phyloP scores from a whole-genome alignment of 2,888 invertebrate genomes.

The Dynastes hyllus region DNA sequence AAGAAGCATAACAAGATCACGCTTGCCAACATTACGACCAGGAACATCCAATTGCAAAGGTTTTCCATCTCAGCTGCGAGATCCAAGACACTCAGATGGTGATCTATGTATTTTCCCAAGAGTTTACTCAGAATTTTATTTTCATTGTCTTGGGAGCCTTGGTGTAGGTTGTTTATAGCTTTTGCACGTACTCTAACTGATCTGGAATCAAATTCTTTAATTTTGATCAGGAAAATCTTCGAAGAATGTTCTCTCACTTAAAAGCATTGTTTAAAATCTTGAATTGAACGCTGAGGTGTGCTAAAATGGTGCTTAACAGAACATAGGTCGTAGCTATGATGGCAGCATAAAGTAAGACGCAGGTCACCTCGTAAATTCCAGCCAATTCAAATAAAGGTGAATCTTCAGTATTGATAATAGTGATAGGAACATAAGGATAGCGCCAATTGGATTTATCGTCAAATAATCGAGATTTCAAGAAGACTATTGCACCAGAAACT shows the following conservation, averaged over 20 bases:
- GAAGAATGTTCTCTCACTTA: conserved; percentile 16
- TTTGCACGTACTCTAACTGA: conserved; percentile 17
- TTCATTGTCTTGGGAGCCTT: conserved; percentile 6
- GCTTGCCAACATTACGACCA: conserved; percentile 51
- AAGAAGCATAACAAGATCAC: conserved; percentile 52
- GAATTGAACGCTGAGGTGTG: conserved; percentile 56
- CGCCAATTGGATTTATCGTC: conserved; percentile 48
- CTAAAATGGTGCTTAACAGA: conserved; percentile 53
- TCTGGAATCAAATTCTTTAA: conserved; percentile 8
- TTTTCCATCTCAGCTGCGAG: conserved; percentile 55
- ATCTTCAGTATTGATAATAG: conserved; percentile 45
- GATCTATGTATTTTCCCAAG: conserved; percentile 54
- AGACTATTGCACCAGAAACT: conserved; percentile 47
- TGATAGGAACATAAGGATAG: conserved; percentile 52
- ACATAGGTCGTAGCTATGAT: conserved; percentile 53
- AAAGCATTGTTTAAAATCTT: conserved; percentile 55
- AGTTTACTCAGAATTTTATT: conserved; percentile 21
- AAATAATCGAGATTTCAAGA: conserved; percentile 47
- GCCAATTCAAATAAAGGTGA: conserved; percentile 50
- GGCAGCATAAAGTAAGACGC: conserved; percentile 47
- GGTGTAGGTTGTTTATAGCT: background rate
- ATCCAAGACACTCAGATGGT: conserved; percentile 55
- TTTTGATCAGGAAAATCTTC: no score
- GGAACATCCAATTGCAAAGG: conserved; percentile 54
- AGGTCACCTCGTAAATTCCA: conserved; percentile 50